phyloP scores from a whole-genome alignment of 2,888 invertebrate species.

The Meandrusa payeni region DNA sequence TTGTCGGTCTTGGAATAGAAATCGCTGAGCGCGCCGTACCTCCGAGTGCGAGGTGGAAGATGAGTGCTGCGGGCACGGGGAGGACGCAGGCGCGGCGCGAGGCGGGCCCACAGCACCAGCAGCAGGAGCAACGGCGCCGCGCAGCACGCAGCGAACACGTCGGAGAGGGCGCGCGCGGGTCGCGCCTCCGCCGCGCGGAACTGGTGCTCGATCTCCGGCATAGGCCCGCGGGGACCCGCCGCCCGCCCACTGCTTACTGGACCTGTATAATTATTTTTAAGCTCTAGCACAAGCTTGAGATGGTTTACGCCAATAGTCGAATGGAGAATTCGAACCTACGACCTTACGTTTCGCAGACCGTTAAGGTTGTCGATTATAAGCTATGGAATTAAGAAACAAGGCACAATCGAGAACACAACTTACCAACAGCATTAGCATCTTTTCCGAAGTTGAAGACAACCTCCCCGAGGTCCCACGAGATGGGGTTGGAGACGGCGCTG shows the following conservation, averaged over 20 bases:
- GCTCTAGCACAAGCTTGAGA: no score
- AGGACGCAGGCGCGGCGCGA: conserved; percentile 91
- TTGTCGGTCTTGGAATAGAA: no score
- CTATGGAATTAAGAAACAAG: no score
- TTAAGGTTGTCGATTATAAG: no score
- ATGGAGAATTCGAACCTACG: no score
- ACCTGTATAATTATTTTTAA: no score
- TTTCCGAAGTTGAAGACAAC: conserved; percentile 87
- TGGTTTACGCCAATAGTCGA: no score
- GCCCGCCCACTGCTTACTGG: conserved; percentile 4
- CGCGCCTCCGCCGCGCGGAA: conserved; percentile 96
- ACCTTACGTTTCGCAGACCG: no score
- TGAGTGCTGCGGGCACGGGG: conserved; percentile 88
- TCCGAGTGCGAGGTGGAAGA: conserved; percentile 95
- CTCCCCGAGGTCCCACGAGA: conserved; percentile 92
- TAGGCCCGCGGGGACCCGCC: conserved; percentile 55
- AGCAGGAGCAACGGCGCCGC: conserved; percentile 91
- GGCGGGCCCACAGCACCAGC: conserved; percentile 90
- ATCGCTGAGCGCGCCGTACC: conserved; percentile 77
- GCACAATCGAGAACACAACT: no score
- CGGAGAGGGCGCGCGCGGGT: conserved; percentile 92
- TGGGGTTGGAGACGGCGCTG: conserved; percentile 92
- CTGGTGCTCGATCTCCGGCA: conserved; percentile 86
- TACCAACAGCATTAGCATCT: conserved; percentile 53
- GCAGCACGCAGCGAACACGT: conserved; percentile 92